Conservation (phyloP, 30 jellyfish, hydroid and myxozoan genomes). For the Mastigias papua region DNA sequence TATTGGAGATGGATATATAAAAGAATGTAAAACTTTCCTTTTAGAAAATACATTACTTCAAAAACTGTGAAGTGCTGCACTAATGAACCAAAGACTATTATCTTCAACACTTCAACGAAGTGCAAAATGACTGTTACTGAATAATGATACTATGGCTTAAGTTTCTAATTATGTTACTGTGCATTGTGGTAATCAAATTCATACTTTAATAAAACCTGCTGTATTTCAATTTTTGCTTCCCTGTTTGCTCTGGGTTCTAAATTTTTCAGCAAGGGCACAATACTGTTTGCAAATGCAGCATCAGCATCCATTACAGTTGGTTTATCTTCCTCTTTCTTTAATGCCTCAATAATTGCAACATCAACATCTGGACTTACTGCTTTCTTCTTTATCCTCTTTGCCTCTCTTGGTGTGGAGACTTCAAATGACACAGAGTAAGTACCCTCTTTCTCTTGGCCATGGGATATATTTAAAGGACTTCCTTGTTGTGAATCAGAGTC, state of each 20-base stretch:
- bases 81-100: not conserved
- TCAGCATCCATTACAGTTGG: conserved; percentile 12
- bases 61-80: not conserved
- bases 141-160: not conserved
- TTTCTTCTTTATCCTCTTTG: not conserved
- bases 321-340: not conserved
- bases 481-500: not conserved
- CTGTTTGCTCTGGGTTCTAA: conserved; percentile 11
- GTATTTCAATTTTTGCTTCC: conserved; percentile 33
- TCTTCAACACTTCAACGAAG: too few species aligned
- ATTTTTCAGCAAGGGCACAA: conserved; percentile 21
- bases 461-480: not conserved
- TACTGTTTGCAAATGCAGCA: not conserved
- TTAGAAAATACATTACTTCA: not conserved
- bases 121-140: not conserved
- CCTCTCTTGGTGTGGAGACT: not conserved
- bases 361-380: not conserved
- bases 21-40: not conserved
- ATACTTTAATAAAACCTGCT: conserved; percentile 6
- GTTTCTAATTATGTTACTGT: not conserved
- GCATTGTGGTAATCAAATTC: not conserved
- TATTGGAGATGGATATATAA: not conserved
- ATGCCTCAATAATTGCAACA: not conserved
- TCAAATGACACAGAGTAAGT: not conserved
- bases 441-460: not conserved